Evolutionary conservation across 1,140 invertebrate genomes (phyloP).

Genomic region (Papilio machaon): DNA sequence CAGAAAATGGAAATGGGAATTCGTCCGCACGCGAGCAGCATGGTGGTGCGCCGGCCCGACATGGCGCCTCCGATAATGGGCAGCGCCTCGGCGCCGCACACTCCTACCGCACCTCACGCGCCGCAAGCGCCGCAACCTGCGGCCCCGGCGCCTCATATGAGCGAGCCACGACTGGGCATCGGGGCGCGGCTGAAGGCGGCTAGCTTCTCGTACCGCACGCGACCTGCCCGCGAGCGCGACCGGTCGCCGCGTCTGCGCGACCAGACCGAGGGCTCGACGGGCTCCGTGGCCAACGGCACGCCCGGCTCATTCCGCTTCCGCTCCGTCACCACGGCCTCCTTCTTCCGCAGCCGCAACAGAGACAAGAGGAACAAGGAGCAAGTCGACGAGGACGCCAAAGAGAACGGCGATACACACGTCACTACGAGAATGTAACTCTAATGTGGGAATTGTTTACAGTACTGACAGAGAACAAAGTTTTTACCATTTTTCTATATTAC

Average conservation of each 20-base stretch:
- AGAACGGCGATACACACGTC: slow-evolving; percentile 56
- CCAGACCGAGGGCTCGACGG: slow-evolving; percentile 51
- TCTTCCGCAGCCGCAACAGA: slow-evolving; percentile 63
- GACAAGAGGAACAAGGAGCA: slow-evolving; percentile 57
- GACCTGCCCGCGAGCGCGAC: slow-evolving; percentile 61
- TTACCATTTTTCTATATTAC: neutral
- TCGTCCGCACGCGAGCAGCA: slow-evolving; percentile 61
- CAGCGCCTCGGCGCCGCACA: slow-evolving; percentile 61
- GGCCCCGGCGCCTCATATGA: slow-evolving; percentile 46
- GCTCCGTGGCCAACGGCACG: slow-evolving; percentile 59
- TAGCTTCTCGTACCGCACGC: slow-evolving; percentile 69
- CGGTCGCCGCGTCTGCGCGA: slow-evolving; percentile 61
- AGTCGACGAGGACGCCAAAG: slow-evolving; percentile 44
- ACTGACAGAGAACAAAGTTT: neutral
- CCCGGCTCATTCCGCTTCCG: slow-evolving; percentile 70
- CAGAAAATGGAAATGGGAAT: slow-evolving; percentile 52
- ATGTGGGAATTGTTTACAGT: neutral
- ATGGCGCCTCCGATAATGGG: slow-evolving; percentile 52
- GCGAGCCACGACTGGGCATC: slow-evolving; percentile 44
- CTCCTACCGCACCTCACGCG: slow-evolving; percentile 53
- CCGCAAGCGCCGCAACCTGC: slow-evolving; percentile 59
- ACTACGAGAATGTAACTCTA: slow-evolving; percentile 66
- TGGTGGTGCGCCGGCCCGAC: slow-evolving; percentile 62
- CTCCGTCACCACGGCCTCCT: slow-evolving; percentile 69
- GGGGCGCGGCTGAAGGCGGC: slow-evolving; percentile 68